Base-by-base conservation (phyloP, 2,797 vertebrate species). In the Chelon auratus region DNA sequence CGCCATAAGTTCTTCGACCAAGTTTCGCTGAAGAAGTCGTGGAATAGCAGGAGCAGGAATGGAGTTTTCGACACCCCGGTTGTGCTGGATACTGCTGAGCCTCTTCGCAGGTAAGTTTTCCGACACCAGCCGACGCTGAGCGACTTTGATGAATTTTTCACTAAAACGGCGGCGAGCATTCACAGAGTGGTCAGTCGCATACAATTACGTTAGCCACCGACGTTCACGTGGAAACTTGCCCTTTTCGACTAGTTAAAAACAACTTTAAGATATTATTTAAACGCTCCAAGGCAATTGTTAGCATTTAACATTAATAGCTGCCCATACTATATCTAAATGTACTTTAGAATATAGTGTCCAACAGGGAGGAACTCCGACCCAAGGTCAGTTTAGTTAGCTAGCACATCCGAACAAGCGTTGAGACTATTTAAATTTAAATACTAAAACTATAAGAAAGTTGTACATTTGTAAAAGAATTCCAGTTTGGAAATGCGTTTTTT, bases 91-190 rank as follows among this genome's bases (percentile, higher is more conserved):
- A 0, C 55, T 92, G 26, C 6, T 92, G 26, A 70, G 70, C 75
- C 45, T 94, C 1, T 39, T 85, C 6, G 53, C 90, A 83, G 93
- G 94, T 94, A 84, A 92, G 93, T 93, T 92, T 77, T 15, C 26
- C 0, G 4, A 12, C 30, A 8, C 7, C 5, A 42, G 26, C 6
- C n/a, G 60, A 22, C 33, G 54, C 30, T 0, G 20, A 65, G 55
- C 20, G n/a, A 76, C 63, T 90, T 83, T 77, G 14, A 51, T 20
- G 3, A 20, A 5, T 62, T 40, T 53, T 12, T 22, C 22, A 42
- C 13, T 20, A 24, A 67, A 77, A 67, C 74, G 58, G 47, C 70
- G 0, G 50, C 48, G 57, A 62, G 59, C 37, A 0, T 47, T 7
- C 48, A 45, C 42, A 1, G 5, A 11, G 58, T 39, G 80, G 74